Evolutionary conservation across 2,113 vertebrate species (phyloP).

Genomic region (Neotoma lepida): DNA sequence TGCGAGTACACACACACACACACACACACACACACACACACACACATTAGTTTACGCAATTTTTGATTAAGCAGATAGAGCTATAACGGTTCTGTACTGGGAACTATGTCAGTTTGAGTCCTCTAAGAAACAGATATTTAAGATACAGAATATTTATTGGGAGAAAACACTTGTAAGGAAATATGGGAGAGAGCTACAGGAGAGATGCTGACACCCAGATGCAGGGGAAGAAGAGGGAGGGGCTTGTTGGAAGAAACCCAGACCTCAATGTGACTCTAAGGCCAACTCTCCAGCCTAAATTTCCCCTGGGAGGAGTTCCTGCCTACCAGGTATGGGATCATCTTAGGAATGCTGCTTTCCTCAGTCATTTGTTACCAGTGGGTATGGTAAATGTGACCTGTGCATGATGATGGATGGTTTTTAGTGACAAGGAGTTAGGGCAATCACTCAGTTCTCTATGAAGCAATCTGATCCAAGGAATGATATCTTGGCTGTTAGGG

Average conservation of each 20-base stretch:
- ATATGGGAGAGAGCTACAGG: background rate
- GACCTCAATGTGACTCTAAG: background rate
- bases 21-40: background rate
- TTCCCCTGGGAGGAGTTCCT: background rate
- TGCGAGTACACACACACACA: background rate
- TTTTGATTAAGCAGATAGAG: conserved; percentile 4
- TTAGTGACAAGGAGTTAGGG: conserved; percentile 36
- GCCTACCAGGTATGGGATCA: background rate
- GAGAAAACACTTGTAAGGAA: conserved; percentile 1
- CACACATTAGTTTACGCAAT: background rate
- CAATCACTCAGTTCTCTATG: conserved; percentile 43
- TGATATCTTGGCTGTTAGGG: conserved; percentile 19
- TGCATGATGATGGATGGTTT: background rate
- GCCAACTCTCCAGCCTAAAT: background rate
- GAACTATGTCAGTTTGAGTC: background rate
- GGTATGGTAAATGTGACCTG: conserved; percentile 61
- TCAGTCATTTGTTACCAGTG: conserved; percentile 19
- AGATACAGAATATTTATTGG: background rate
- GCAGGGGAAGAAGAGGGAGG: background rate
- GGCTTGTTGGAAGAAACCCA: background rate
- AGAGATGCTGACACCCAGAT: background rate
- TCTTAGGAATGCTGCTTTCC: background rate
- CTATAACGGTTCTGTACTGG: background rate
- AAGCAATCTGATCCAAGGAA: conserved; percentile 38
- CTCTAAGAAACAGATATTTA: conserved; percentile 21